phyloP scores from a whole-genome alignment of 2,113 vertebrate genomes.

The Campylomormyrus numenius region DNA sequence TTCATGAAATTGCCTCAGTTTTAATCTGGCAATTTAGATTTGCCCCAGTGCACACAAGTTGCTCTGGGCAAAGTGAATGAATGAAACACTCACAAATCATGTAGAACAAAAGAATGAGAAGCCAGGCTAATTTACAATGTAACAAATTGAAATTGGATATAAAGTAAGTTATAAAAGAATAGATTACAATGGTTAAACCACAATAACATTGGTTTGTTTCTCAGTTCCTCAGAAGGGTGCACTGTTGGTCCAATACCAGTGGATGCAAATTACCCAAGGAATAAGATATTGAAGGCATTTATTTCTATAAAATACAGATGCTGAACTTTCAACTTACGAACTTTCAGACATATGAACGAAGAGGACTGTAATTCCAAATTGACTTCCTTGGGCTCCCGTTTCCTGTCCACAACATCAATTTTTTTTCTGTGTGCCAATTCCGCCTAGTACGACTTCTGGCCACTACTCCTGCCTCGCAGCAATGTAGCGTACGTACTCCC shows the following conservation, averaged over 20 bases:
- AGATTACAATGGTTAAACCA: conserved; percentile 45
- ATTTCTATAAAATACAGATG: not conserved
- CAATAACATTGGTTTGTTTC: conserved; percentile 47
- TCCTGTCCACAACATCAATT: too few relatives aligned
- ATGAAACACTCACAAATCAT: not conserved
- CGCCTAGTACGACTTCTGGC: too few relatives aligned
- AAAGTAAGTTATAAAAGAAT: conserved; percentile 35
- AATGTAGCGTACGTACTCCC: too few relatives aligned
- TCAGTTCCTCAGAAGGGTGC: not conserved
- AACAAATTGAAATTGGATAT: conserved; percentile 52
- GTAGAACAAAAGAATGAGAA: conserved; percentile 30
- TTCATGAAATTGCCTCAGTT: conserved; percentile 23
- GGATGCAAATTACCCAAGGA: not conserved
- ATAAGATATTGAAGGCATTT: not conserved
- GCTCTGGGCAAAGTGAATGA: conserved; percentile 40
- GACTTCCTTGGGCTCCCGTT: too few relatives aligned
- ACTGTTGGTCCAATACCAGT: not conserved
- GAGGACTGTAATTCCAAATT: too few relatives aligned
- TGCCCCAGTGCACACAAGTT: conserved; percentile 40
- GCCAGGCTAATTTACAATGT: conserved; percentile 46
- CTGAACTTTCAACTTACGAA: too few relatives aligned
- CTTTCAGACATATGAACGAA: too few relatives aligned
- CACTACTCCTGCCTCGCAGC: too few relatives aligned
- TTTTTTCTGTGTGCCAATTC: too few relatives aligned
- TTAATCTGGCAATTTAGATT: conserved; percentile 34